Evolutionary conservation across 2,888 invertebrate species (phyloP).

Genomic region (Diaphora mendica): DNA sequence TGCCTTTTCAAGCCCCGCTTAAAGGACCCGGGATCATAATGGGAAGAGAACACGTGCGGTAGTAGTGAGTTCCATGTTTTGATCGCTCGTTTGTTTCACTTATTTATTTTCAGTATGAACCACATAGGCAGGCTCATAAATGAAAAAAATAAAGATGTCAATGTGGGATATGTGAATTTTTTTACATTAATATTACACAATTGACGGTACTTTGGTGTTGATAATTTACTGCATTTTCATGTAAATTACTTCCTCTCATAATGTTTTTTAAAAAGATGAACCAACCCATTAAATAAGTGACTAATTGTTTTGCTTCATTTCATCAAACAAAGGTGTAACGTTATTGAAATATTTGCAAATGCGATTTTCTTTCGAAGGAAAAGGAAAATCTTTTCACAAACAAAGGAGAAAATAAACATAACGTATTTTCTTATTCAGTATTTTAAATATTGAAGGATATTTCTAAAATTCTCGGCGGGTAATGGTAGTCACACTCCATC

Average conservation of each 20-base stretch:
- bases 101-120: no score
- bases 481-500: neutral
- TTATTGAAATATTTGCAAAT: neutral
- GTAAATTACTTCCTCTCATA: neutral
- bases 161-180: no score
- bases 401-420: no score
- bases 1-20: no score
- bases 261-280: neutral
- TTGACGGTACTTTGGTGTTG: neutral
- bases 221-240: neutral
- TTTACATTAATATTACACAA: no score
- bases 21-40: no score
- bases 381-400: neutral
- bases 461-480: neutral
- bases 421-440: no score
- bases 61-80: no score
- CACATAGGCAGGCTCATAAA: no score
- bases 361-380: neutral
- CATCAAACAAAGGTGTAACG: neutral
- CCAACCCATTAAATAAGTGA: neutral
- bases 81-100: no score
- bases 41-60: no score
- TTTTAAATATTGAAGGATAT: neutral
- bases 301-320: neutral
- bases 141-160: no score